Percentiles rank a stretch among this genome's conserved stretches.
Conservation (phyloP, 2,113 vertebrate species). For the Toxostoma redivivum region DNA sequence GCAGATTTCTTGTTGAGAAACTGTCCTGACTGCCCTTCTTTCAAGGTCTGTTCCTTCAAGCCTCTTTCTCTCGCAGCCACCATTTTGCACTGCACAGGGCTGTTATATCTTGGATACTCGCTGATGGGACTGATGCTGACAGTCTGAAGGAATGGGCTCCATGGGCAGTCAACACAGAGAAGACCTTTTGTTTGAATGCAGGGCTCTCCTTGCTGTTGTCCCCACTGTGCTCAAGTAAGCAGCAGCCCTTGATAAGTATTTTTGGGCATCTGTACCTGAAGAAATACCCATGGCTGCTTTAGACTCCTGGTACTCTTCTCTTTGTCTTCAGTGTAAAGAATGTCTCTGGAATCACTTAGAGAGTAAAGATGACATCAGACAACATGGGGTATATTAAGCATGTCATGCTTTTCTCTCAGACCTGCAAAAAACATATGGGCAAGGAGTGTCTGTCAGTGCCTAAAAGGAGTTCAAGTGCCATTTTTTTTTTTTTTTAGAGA, state of each 20-base stretch:
- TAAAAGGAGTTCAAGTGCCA: background rate
- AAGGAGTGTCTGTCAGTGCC: background rate
- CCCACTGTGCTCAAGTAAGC: background rate
- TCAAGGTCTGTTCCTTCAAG: background rate
- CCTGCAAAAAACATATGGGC: background rate
- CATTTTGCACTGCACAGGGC: background rate
- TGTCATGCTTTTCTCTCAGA: background rate
- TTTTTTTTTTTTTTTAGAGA: background rate
- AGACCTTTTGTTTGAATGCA: background rate
- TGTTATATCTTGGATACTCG: rapidly evolving
- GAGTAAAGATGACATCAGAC: background rate
- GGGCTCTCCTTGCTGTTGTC: background rate
- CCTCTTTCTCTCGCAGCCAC: background rate
- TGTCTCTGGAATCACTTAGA: background rate
- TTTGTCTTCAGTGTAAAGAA: background rate
- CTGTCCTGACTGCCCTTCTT: background rate
- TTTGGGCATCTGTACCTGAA: background rate
- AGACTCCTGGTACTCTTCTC: background rate
- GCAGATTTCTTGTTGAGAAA: background rate
- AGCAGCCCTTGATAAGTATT: background rate
- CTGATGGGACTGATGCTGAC: background rate
- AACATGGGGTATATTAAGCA: background rate
- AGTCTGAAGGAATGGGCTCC: background rate
- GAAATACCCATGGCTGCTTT: background rate
- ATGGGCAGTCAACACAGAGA: background rate